A percentile compares a stretch with the other conserved stretches of the same genome.
These are phyloP conservation scores for Myotis pilosus DNA, from an alignment of 2,797 vertebrate species.

Conservation along the genomic window DNA sequence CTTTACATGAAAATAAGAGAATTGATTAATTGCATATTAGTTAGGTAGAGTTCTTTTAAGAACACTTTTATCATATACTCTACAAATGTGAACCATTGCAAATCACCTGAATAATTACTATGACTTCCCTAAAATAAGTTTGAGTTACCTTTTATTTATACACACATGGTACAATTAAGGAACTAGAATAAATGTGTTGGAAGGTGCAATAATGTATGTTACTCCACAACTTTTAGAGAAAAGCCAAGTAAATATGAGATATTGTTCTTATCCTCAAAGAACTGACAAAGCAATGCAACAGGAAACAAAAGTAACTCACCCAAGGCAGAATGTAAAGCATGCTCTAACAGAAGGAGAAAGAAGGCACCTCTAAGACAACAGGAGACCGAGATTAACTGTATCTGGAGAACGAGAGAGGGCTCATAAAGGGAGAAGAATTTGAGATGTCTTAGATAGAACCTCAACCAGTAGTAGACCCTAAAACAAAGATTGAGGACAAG, in stretches of 20 bases:
- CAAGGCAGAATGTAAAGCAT: neutral
- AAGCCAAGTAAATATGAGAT: neutral
- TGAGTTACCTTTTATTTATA: slow-evolving; percentile 11
- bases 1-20: neutral
- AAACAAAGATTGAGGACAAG: neutral
- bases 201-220: neutral
- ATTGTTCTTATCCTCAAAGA: neutral
- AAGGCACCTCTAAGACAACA: neutral
- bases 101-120: neutral
- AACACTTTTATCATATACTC: neutral
- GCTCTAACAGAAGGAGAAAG: neutral
- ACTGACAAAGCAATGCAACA: neutral
- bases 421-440: neutral
- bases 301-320: neutral
- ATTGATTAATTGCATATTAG: neutral
- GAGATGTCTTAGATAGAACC: neutral
- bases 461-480: neutral
- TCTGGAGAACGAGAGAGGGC: neutral
- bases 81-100: neutral
- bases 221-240: neutral
- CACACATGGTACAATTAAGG: neutral
- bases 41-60: neutral
- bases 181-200: neutral
- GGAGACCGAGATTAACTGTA: neutral
- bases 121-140: neutral